Conservation (phyloP, 2,888 invertebrate genomes). For the Nemoura dubitans region DNA sequence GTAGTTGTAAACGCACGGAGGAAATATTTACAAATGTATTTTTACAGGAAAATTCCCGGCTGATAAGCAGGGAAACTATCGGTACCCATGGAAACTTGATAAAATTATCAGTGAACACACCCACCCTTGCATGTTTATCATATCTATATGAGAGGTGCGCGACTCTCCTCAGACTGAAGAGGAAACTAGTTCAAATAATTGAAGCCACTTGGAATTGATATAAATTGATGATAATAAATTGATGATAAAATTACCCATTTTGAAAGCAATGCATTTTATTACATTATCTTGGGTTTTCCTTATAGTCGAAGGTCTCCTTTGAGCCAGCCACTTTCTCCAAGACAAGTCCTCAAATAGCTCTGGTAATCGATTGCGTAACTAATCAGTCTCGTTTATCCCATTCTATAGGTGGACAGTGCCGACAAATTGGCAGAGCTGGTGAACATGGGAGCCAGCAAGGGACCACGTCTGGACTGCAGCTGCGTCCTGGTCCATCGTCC, state of each 20-base stretch:
- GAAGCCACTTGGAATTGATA: background rate
- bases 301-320: background rate
- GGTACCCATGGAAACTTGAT: background rate
- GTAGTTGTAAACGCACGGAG: constrained; percentile 55
- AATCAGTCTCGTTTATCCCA: constrained; percentile 45
- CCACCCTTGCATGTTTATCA: background rate
- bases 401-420: constrained; percentile 67
- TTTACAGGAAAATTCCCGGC: background rate
- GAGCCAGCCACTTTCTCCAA: background rate
- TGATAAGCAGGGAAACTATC: background rate
- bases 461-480: constrained; percentile 63
- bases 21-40: background rate
- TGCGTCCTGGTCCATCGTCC: constrained; percentile 68
- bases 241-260: too few relatives aligned
- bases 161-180: background rate
- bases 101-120: background rate
- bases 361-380: background rate
- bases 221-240: background rate
- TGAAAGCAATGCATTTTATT: background rate
- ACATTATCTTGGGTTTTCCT: background rate
- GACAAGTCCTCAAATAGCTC: constrained; percentile 50
- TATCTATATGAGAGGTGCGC: background rate
- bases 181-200: background rate
- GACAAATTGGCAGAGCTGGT: constrained; percentile 64
- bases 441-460: constrained; percentile 58